Percentiles rank a stretch among this genome's conserved stretches.
phyloP scores from a whole-genome alignment of 2,113 vertebrate species.

The Meriones unguiculatus region DNA sequence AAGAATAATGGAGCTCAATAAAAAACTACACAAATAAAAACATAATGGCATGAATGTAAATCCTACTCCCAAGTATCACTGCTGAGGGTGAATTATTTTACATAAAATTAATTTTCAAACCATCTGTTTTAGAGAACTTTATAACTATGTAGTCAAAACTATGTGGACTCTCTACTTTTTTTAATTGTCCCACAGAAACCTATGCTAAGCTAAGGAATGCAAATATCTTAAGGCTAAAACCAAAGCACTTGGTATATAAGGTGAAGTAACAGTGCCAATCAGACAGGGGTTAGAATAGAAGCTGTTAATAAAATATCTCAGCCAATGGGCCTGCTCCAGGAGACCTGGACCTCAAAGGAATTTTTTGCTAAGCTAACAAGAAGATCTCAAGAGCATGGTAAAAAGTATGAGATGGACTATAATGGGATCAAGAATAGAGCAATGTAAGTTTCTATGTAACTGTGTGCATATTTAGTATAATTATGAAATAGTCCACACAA shows the following conservation, averaged over 20 bases:
- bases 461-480: background rate
- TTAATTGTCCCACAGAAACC: slow-evolving; percentile 2
- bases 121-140: slow-evolving; percentile 25
- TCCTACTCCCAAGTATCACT: background rate
- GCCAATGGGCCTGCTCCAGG: background rate
- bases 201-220: background rate
- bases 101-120: background rate
- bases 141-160: background rate
- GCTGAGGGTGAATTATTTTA: background rate
- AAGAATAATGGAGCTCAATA: background rate
- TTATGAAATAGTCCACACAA: slow-evolving; percentile 44
- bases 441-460: background rate
- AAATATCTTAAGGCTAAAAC: background rate
- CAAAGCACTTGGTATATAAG: background rate
- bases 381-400: slow-evolving; percentile 13
- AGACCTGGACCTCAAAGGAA: slow-evolving; percentile 1
- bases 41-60: background rate
- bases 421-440: background rate
- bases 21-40: slow-evolving; percentile 31
- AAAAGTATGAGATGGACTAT: slow-evolving; percentile 40
- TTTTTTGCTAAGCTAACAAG: slow-evolving; percentile 15
- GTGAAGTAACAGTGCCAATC: background rate
- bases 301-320: slow-evolving; percentile 4
- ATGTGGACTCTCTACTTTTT: background rate
- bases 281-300: background rate